Base-by-base conservation (phyloP, 1,140 invertebrate species). In the Geopemphigus sp. region DNA sequence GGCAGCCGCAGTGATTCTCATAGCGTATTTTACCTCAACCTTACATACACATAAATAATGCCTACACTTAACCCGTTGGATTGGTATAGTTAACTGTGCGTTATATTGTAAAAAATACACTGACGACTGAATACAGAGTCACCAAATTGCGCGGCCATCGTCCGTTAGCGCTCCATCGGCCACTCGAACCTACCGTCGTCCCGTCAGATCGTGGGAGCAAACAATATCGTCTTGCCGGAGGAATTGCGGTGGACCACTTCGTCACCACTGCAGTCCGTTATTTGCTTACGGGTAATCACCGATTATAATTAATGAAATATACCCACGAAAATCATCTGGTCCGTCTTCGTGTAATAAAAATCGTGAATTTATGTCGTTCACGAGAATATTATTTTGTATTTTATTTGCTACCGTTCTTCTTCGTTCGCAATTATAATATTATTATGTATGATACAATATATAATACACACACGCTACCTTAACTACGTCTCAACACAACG, bases 201-300 rank as follows among this genome's bases (percentile, higher is more conserved):
- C n/a, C n/a, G n/a, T n/a, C n/a, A n/a, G n/a, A n/a, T n/a, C n/a
- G n/a, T n/a, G n/a, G n/a, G n/a, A n/a, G n/a, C n/a, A n/a, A n/a
- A n/a, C n/a, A n/a, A n/a, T n/a, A n/a, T n/a, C n/a, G n/a, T n/a
- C n/a, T n/a, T n/a, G n/a, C n/a, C n/a, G n/a, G n/a, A n/a, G n/a
- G n/a, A n/a, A n/a, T n/a, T n/a, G n/a, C n/a, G n/a, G n/a, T n/a
- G n/a, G n/a, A n/a, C n/a, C n/a, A n/a, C n/a, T 59, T 39, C 61
- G 15, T 5, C 3, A n/a, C 32, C 26, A 10, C 26, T n/a, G 12
- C 12, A 8, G 3, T 32, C 10, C 5, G 50, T 53, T n/a, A 57
- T 74, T n/a, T 74, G 68, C 57, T 74, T 74, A 74, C 70, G 29
- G 26, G 57, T 57, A 74, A 74, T 74, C 70, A 74, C 54, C 50